Evolutionary conservation across 2,797 vertebrate genomes (phyloP), one percentile per base, ranked within the genome.

Genomic region (Chelon auratus): DNA sequence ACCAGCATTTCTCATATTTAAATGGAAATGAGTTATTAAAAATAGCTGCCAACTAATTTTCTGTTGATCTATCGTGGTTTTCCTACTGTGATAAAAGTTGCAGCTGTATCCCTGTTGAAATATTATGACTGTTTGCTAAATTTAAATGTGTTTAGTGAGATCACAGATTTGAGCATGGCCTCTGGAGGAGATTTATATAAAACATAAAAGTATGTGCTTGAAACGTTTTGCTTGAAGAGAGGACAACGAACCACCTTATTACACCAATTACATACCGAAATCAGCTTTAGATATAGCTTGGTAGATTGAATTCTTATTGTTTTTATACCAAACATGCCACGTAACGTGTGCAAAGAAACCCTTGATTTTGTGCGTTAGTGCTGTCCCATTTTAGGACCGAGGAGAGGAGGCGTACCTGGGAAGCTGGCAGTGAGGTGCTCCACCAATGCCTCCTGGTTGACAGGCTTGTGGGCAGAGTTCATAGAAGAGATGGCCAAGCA

Each of bases 401-500:
- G 66, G 17, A 65, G 26, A 40, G 60, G 40, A 36, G 51, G 5
- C 13, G 8, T 97, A 99, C 98, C 98, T 98, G 98, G 98, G 93
- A 99, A 99, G 93, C 97, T 98, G 75, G 97, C 97, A 85, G 96
- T 96, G 91, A 99, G 96, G 93, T 99, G 98, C 89, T 99, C 97
- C 96, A 97, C 97, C 93, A 99, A 95, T 80, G 97, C 97, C 91
- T 99, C 98, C 91, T 99, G 98, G 84, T 97, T 99, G 91, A 99
- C 98, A 79, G 97, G 96, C 90, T 99, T 99, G 89, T 97, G 96
- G 86, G 97, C 95, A 68, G 97, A 97, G 93, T 99, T 99, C 97
- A 99, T 98, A 90, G 97, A 94, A 36, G 97, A 99, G 94, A 99
- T 96, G 92, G 98, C 97, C 95, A 99, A 93, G 94, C 98, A 99